Evolutionary conservation across 2,113 vertebrate genomes (phyloP).

Genomic region (Tringa solitaria): DNA sequence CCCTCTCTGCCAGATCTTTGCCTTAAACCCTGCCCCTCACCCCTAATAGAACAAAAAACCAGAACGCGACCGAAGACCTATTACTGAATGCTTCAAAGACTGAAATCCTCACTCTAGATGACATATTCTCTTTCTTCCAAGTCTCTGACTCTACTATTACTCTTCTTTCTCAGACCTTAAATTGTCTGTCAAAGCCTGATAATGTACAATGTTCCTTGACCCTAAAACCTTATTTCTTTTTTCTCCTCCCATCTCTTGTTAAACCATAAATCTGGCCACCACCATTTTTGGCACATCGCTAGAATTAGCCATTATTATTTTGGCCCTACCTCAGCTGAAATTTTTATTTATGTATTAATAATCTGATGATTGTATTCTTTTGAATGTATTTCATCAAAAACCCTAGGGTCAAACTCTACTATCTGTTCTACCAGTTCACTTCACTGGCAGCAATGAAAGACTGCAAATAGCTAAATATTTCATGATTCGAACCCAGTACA

Average conservation of each 20-base stretch:
- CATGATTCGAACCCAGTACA: background rate
- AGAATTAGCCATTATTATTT: conserved; percentile 33
- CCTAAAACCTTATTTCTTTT: conserved; percentile 21
- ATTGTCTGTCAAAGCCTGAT: conserved; percentile 26
- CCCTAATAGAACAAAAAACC: background rate
- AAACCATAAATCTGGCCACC: background rate
- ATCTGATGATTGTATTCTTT: background rate
- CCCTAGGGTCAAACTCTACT: background rate
- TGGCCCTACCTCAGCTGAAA: conserved; percentile 11
- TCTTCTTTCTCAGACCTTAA: conserved; percentile 38
- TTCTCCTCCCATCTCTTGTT: background rate
- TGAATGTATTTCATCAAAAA: background rate
- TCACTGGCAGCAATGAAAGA: background rate
- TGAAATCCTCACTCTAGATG: background rate
- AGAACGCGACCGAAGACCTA: background rate
- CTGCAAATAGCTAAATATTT: conserved; percentile 4
- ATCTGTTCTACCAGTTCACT: background rate
- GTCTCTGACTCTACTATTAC: background rate
- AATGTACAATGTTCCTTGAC: conserved; percentile 16
- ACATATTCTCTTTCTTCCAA: conserved; percentile 32
- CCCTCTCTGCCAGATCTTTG: background rate
- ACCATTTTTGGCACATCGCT: background rate
- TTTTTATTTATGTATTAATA: conserved; percentile 35
- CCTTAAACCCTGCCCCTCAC: background rate
- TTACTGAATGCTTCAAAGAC: conserved; percentile 1